phyloP scores from a whole-genome alignment of 2,113 vertebrate species.

The Cyphomyrus discorhynchus region DNA sequence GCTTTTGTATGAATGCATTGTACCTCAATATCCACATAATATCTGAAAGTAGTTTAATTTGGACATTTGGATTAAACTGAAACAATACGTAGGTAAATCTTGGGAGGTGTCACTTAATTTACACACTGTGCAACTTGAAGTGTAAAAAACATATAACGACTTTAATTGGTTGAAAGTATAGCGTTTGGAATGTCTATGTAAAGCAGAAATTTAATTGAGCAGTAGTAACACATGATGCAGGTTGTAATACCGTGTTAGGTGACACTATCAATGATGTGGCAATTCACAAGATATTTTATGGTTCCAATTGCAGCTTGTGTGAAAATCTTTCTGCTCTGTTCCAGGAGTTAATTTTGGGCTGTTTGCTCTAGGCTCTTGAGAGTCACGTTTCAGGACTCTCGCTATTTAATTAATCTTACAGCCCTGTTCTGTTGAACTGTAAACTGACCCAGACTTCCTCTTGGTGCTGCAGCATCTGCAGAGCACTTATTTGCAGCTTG shows the following conservation, averaged over 20 bases:
- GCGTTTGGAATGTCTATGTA: not conserved
- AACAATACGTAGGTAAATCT: not conserved
- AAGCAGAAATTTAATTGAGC: not conserved
- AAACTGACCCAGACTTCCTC: not conserved
- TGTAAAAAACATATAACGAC: not conserved
- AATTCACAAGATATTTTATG: not conserved
- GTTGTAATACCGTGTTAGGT: not conserved
- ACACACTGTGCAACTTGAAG: not conserved
- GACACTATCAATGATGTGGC: not conserved
- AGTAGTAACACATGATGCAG: not conserved
- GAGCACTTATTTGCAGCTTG: not conserved
- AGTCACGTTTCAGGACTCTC: not conserved
- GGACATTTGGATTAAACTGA: not conserved
- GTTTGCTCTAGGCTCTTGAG: not conserved
- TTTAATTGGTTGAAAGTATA: not conserved
- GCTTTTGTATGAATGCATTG: not conserved
- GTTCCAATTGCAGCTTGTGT: not conserved
- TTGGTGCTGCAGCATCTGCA: not conserved
- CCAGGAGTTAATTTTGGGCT: not conserved
- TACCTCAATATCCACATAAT: not conserved
- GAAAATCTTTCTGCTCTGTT: not conserved
- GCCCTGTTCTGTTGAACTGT: not conserved
- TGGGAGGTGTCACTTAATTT: not conserved
- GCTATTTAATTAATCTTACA: slow-evolving; percentile 1
- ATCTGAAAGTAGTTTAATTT: not conserved